Evolutionary conservation across 2,888 invertebrate species (phyloP).

Genomic region (Therioaphis trifolii): DNA sequence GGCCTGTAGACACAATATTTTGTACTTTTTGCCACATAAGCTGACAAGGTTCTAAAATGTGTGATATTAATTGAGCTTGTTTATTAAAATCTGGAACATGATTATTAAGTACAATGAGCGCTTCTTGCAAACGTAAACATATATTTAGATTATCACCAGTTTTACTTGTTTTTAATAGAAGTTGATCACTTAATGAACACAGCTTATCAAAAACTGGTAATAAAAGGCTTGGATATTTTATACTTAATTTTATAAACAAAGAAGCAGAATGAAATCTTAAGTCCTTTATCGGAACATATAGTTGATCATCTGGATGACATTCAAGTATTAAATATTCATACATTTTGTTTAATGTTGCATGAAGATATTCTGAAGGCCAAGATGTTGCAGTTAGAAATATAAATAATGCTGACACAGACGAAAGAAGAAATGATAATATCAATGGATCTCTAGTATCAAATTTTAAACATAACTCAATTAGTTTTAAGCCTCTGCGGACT

Average conservation of each 20-base stretch:
- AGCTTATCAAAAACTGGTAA: slow-evolving; percentile 83
- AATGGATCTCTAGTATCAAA: slow-evolving; percentile 83
- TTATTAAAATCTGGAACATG: slow-evolving; percentile 89
- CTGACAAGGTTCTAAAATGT: slow-evolving; percentile 69
- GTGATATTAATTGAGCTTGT: slow-evolving; percentile 77
- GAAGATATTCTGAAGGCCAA: slow-evolving; percentile 69
- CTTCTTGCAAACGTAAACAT: slow-evolving; percentile 73
- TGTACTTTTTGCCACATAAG: slow-evolving; percentile 62
- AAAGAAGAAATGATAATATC: slow-evolving; percentile 84
- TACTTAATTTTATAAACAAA: slow-evolving; percentile 88
- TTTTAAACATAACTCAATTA: slow-evolving; percentile 82
- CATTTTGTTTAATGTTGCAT: slow-evolving; percentile 87
- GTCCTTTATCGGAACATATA: slow-evolving; percentile 49
- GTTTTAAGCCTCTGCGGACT: slow-evolving; percentile 79
- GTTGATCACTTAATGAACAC: slow-evolving; percentile 56
- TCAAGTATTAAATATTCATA: slow-evolving; percentile 83
- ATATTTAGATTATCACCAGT: slow-evolving; percentile 51
- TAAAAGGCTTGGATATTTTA: slow-evolving; percentile 85
- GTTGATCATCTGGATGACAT: slow-evolving; percentile 54
- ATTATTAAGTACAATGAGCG: slow-evolving; percentile 85
- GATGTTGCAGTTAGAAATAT: slow-evolving; percentile 90
- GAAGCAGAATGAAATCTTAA: slow-evolving; percentile 86
- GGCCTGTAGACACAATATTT: slow-evolving; percentile 35
- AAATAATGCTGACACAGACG: slow-evolving; percentile 91
- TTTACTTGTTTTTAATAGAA: slow-evolving; percentile 40